phyloP scores from a whole-genome alignment of 2,797 vertebrate genomes.

The Tachyglossus aculeatus region DNA sequence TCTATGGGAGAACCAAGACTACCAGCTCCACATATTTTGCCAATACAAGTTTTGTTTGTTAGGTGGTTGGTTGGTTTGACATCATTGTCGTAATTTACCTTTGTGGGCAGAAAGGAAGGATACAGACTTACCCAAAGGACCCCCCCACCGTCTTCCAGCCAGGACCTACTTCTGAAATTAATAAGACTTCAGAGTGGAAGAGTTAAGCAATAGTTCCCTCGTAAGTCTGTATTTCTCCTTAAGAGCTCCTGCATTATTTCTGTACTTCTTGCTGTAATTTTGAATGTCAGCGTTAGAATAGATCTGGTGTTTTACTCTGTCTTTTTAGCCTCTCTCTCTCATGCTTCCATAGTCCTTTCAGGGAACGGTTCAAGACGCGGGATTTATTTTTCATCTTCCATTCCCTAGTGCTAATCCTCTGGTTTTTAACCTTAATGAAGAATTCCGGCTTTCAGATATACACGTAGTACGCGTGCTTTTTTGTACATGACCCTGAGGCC shows the following conservation, averaged over 20 bases:
- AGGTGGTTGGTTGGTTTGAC: neutral
- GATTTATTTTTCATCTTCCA: neutral
- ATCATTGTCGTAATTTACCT: neutral
- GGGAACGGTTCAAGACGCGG: neutral
- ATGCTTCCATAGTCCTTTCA: neutral
- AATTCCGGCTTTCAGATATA: conserved; percentile 2
- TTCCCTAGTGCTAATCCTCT: neutral
- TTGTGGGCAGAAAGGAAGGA: neutral
- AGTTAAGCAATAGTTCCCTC: conserved; percentile 2
- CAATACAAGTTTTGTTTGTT: too few species aligned
- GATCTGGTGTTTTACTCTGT: neutral
- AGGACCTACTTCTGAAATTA: conserved; percentile 6
- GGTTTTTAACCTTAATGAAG: neutral
- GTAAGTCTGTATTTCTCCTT: neutral
- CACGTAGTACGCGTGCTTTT: neutral
- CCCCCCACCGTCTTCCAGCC: neutral
- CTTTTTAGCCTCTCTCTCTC: conserved; percentile 4
- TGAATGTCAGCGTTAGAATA: neutral
- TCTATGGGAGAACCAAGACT: too few species aligned
- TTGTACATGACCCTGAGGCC: neutral
- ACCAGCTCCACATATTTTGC: too few species aligned
- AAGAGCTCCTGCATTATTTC: neutral
- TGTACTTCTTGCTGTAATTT: neutral
- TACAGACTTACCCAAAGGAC: neutral
- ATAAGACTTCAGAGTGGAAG: conserved; percentile 3